phyloP scores from a whole-genome alignment of 2,888 invertebrate genomes.

The Seladonia tumulorum region DNA sequence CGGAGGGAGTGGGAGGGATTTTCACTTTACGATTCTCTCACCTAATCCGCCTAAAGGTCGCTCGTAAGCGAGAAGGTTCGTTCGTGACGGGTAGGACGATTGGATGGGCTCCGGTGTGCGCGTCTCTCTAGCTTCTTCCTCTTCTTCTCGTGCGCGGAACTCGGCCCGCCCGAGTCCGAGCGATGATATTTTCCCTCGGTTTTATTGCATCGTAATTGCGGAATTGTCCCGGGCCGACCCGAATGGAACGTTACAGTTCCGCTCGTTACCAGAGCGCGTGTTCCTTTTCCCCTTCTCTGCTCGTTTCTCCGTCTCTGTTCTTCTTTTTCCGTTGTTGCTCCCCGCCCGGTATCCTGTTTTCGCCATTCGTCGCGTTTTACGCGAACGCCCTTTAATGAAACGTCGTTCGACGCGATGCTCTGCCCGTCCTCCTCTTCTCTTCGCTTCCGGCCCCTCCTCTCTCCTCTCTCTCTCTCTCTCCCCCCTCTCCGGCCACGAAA shows the following conservation, averaged over 20 bases:
- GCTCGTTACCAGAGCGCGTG: neutral
- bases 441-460: too few relatives aligned
- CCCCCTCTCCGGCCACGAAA: constrained; percentile 12
- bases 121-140: neutral
- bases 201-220: constrained; percentile 65
- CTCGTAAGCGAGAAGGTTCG: constrained; percentile 67
- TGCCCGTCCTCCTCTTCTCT: neutral
- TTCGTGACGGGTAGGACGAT: constrained; percentile 66
- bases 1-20: constrained; percentile 49
- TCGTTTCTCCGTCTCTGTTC: neutral
- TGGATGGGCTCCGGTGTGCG: constrained; percentile 39
- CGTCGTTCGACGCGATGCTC: constrained; percentile 24
- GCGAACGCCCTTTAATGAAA: constrained; percentile 36
- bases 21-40: constrained; percentile 72
- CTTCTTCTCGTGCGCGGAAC: neutral
- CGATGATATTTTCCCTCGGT: constrained; percentile 41
- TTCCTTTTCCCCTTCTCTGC: neutral
- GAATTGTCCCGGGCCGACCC: constrained; percentile 30
- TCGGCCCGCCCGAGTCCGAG: neutral
- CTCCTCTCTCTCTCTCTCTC: neutral
- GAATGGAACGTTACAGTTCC: constrained; percentile 33
- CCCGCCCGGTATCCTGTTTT: neutral
- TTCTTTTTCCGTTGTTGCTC: neutral
- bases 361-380: constrained; percentile 29
- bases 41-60: constrained; percentile 73